Conservation (phyloP, 2,113 vertebrate species). For the Chamaetylas fuelleborni region DNA sequence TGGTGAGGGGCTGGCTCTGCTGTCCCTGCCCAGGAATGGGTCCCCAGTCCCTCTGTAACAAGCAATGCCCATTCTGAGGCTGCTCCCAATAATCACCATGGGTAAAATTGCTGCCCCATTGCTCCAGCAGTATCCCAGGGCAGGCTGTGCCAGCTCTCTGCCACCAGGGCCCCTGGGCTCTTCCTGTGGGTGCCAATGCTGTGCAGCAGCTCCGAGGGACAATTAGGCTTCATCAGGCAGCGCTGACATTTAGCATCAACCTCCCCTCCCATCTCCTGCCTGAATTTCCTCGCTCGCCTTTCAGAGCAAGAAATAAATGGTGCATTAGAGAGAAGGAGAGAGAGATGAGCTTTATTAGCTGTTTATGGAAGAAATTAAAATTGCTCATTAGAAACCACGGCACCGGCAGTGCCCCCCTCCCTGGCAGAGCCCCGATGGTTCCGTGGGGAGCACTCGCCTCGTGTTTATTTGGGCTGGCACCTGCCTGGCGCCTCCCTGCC, state of each 20-base stretch:
- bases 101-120: background rate
- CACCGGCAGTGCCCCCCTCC: background rate
- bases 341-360: conserved; percentile 59
- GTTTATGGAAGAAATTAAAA: conserved; percentile 62
- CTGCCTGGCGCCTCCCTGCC: conserved; percentile 1
- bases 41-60: background rate
- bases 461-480: background rate
- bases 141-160: background rate
- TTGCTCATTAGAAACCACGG: conserved; percentile 34
- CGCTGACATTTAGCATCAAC: conserved; percentile 37
- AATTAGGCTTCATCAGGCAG: background rate
- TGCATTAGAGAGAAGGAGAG: conserved; percentile 36
- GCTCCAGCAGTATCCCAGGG: background rate
- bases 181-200: background rate
- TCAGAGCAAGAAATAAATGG: conserved; percentile 43
- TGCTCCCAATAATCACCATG: accelerated
- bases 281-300: conserved; percentile 19
- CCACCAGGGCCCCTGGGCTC: accelerated
- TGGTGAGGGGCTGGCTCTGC: background rate
- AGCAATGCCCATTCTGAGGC: background rate
- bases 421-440: background rate
- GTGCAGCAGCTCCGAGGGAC: background rate
- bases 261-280: background rate
- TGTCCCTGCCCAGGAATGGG: background rate
- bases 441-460: background rate